Evolutionary conservation across 2,888 invertebrate genomes (phyloP).

Genomic region (Tenthredo scrophulariae): DNA sequence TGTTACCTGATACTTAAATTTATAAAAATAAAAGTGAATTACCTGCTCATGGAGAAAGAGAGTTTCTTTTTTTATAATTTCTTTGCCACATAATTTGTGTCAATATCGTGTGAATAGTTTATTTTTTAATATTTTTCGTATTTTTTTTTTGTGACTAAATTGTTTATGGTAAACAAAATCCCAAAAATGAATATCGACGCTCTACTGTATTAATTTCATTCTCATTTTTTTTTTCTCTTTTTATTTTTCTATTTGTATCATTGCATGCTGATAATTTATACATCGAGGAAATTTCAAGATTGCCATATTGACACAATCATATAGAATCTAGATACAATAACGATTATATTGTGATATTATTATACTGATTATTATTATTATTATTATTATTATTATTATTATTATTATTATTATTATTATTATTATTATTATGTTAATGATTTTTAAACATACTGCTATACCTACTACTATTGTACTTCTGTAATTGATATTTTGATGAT

Average conservation of each 20-base stretch:
- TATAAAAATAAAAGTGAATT: slow-evolving; percentile 3
- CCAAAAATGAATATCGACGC: slow-evolving; percentile 42
- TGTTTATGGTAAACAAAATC: background rate
- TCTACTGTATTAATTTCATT: slow-evolving; percentile 41
- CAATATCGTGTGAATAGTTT: slow-evolving; percentile 32
- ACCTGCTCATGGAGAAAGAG: background rate
- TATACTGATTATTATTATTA: slow-evolving; percentile 60
- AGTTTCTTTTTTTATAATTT: background rate
- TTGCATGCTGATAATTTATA: slow-evolving; percentile 66
- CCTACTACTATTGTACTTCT: slow-evolving; percentile 63
- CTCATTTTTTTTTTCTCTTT: slow-evolving; percentile 46
- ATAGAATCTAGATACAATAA: slow-evolving; percentile 59
- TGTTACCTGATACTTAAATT: slow-evolving; percentile 24
- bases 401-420: slow-evolving; percentile 66
- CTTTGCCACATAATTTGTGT: background rate
- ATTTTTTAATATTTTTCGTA: background rate
- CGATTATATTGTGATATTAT: slow-evolving; percentile 71
- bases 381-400: too few relatives aligned
- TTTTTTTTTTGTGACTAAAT: slow-evolving; percentile 22
- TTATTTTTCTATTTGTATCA: slow-evolving; percentile 56
- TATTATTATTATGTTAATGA: slow-evolving; percentile 63
- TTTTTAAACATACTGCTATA: slow-evolving; percentile 63
- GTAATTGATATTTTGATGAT: slow-evolving; percentile 64
- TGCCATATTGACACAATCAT: slow-evolving; percentile 53
- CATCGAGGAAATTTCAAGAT: slow-evolving; percentile 59